phyloP scores from a whole-genome alignment of 2,797 vertebrate species.

The Smutsia temminckii region DNA sequence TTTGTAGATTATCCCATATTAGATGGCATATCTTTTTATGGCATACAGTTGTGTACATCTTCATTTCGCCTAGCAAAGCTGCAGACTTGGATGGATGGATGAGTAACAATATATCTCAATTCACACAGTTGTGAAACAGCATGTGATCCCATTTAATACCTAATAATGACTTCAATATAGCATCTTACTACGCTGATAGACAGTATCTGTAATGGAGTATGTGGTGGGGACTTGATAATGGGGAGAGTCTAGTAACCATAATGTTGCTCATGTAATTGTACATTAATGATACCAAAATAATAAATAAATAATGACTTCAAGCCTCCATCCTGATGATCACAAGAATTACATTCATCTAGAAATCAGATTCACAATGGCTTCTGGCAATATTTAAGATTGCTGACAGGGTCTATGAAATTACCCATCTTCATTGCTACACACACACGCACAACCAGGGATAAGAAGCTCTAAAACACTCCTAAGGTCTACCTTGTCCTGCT shows the following conservation, averaged over 20 bases:
- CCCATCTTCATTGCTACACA: not conserved
- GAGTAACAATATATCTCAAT: not conserved
- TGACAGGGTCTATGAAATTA: not conserved
- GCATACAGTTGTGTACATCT: not conserved
- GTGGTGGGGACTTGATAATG: too few relatives aligned
- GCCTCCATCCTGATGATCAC: not conserved
- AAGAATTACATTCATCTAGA: not conserved
- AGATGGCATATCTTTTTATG: not conserved
- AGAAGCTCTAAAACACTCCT: not conserved
- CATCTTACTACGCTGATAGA: too few relatives aligned
- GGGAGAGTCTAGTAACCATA: too few relatives aligned
- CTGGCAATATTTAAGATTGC: not conserved
- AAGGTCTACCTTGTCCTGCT: not conserved
- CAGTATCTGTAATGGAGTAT: too few relatives aligned
- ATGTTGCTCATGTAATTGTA: too few relatives aligned
- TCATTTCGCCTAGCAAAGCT: not conserved
- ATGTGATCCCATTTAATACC: not conserved
- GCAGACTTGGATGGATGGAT: not conserved
- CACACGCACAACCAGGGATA: not conserved
- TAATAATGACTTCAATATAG: not conserved
- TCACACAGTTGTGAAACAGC: not conserved
- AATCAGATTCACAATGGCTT: not conserved
- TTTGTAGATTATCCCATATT: not conserved
- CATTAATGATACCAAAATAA: too few relatives aligned
- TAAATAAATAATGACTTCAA: not conserved